Conservation (phyloP, 2,888 invertebrate genomes). For the Eilema depressum region DNA sequence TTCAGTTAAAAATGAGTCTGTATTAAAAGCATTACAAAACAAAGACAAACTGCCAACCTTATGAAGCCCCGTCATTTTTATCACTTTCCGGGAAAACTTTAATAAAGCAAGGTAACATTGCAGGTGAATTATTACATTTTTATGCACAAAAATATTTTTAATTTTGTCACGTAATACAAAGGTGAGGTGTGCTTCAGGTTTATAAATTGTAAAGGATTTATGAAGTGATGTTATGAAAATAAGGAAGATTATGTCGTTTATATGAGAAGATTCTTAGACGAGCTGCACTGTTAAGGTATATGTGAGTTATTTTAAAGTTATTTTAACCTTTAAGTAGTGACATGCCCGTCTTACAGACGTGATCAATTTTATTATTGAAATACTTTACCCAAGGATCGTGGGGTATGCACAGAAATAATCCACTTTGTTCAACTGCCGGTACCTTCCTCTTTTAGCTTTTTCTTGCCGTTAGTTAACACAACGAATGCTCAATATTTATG, state of each 20-base stretch:
- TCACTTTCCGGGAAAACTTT: constrained; percentile 80
- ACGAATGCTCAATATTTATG: no score
- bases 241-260: constrained; percentile 23
- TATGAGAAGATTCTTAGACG: constrained; percentile 21
- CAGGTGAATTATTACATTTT: constrained; percentile 77
- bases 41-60: constrained; percentile 70
- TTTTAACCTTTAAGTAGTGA: no score
- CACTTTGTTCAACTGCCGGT: no score
- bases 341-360: no score
- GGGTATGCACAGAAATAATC: no score
- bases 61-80: constrained; percentile 77
- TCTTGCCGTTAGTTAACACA: no score
- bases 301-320: neutral
- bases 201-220: constrained; percentile 49
- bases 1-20: constrained; percentile 41
- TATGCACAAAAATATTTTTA: constrained; percentile 73
- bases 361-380: no score
- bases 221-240: constrained; percentile 43
- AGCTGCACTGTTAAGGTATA: constrained; percentile 10
- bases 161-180: constrained; percentile 62
- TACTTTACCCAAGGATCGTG: no score
- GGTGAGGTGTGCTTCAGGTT: constrained; percentile 26
- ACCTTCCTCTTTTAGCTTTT: no score
- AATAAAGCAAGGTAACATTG: constrained; percentile 71
- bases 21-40: constrained; percentile 67